Conservation (phyloP, 2,888 invertebrate genomes). For the Meliscaeva auricollis region DNA sequence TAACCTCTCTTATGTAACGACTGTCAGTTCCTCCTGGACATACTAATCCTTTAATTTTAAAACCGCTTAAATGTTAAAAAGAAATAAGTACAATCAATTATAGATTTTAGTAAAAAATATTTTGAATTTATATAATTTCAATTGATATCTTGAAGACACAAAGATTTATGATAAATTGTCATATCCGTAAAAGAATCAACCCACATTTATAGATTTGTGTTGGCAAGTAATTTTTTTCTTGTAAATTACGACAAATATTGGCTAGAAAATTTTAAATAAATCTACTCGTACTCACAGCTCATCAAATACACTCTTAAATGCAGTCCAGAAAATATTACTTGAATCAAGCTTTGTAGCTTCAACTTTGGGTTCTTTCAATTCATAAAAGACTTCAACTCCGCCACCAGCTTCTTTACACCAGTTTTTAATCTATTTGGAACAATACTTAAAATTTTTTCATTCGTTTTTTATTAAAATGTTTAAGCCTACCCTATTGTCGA, state of each 20-base stretch:
- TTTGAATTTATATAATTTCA: too few species aligned
- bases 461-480: not conserved
- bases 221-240: too few species aligned
- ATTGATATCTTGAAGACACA: too few species aligned
- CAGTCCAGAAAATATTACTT: constrained; percentile 89
- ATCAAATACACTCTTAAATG: constrained; percentile 87
- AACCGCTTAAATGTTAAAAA: not conserved
- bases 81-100: too few species aligned
- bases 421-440: constrained; percentile 78
- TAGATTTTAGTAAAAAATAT: too few species aligned
- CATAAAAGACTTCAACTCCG: constrained; percentile 88
- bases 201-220: too few species aligned
- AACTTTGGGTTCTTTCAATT: constrained; percentile 86
- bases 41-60: not conserved
- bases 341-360: constrained; percentile 87
- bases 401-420: constrained; percentile 90
- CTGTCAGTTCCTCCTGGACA: constrained; percentile 10
- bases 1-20: constrained; percentile 3
- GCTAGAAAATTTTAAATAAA: too few species aligned
- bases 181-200: too few species aligned
- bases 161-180: too few species aligned
- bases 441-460: not conserved
- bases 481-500: constrained; percentile 86
- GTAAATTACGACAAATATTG: too few species aligned
- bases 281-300: constrained; percentile 84